Conservation (phyloP, 2,113 vertebrate genomes). For the Sylvietta virens region DNA sequence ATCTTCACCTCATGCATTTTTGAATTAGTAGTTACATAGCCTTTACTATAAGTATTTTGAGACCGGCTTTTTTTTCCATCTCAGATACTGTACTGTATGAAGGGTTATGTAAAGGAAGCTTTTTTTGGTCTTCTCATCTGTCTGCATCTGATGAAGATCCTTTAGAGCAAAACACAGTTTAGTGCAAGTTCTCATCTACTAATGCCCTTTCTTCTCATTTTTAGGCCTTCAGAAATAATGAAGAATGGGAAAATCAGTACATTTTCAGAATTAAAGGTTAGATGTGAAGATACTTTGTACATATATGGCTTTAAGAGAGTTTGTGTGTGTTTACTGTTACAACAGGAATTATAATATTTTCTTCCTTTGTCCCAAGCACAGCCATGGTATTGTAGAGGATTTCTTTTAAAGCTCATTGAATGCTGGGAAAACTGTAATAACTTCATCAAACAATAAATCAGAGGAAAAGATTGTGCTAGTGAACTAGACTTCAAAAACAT, state of each 20-base stretch:
- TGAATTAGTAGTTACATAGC: background rate
- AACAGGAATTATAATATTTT: background rate
- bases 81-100: background rate
- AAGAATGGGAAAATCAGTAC: background rate
- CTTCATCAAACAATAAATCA: background rate
- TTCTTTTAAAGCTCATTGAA: background rate
- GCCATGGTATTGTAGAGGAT: background rate
- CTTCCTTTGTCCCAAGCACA: background rate
- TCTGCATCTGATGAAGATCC: background rate
- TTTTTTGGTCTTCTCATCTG: background rate
- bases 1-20: background rate
- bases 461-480: background rate
- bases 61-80: background rate
- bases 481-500: background rate
- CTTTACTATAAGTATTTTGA: background rate
- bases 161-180: background rate
- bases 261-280: background rate
- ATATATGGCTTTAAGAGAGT: background rate
- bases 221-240: background rate
- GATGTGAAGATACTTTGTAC: background rate
- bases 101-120: background rate
- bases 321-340: background rate
- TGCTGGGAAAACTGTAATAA: background rate
- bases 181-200: background rate
- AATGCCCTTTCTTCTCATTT: background rate